These are phyloP conservation scores for Portunus trituberculatus DNA, from an alignment of 1,140 invertebrate genomes.

Conservation along the genomic window DNA sequence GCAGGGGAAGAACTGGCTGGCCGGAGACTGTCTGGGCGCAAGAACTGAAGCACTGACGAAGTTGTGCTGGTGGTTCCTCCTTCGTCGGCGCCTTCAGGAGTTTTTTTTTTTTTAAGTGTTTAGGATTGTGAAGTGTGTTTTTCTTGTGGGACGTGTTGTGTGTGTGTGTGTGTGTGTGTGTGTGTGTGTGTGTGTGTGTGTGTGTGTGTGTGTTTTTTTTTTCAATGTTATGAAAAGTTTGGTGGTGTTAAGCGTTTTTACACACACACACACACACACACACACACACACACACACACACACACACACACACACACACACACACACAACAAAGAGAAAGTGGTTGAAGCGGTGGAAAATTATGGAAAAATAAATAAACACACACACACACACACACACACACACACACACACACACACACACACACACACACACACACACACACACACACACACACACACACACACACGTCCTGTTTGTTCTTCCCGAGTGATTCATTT, in stretches of 20 bases:
- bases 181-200: too few relatives aligned
- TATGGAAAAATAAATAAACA: not conserved
- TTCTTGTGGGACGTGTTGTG: not conserved
- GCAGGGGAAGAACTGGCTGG: conserved; percentile 65
- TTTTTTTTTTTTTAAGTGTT: too few relatives aligned
- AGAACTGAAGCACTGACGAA: conserved; percentile 64
- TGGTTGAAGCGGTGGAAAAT: not conserved
- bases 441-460: conserved; percentile 31
- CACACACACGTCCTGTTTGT: not conserved
- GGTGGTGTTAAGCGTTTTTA: not conserved
- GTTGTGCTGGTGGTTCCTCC: too few relatives aligned
- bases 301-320: conserved; percentile 10
- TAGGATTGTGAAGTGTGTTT: not conserved
- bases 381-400: conserved; percentile 29
- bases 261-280: not conserved
- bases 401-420: conserved; percentile 38
- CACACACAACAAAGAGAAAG: not conserved
- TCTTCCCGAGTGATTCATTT: not conserved
- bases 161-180: not conserved
- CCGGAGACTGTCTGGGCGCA: conserved; percentile 69
- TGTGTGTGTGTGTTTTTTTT: not conserved
- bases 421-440: conserved; percentile 27
- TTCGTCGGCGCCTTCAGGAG: too few relatives aligned
- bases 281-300: not conserved
- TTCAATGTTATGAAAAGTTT: too few relatives aligned